Conservation (phyloP, 2,888 invertebrate genomes). For the Girardia tigrina region DNA sequence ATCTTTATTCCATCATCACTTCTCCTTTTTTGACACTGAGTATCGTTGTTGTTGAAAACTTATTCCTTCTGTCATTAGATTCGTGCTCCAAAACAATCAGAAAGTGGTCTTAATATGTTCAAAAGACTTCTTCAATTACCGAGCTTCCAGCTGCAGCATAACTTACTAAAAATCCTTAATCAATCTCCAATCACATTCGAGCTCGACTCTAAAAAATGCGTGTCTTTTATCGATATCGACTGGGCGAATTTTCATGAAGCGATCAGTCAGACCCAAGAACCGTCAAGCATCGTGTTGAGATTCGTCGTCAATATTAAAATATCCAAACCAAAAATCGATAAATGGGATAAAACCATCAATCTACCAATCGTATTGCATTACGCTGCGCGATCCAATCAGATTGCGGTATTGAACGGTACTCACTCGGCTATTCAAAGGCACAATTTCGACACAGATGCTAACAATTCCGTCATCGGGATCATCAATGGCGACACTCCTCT, state of each 20-base stretch:
- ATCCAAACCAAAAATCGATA: neutral
- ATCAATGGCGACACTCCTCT: neutral
- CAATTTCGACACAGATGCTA: neutral
- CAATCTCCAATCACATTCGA: neutral
- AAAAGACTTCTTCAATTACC: slow-evolving; percentile 15
- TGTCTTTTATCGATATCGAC: neutral
- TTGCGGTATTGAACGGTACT: neutral
- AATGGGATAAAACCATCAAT: neutral
- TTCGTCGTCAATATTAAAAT: neutral
- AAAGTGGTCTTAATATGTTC: neutral
- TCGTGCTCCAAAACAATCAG: neutral
- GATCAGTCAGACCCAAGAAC: neutral
- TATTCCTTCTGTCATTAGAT: no score
- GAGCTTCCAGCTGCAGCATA: neutral
- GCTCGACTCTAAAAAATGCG: neutral
- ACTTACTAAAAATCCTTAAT: neutral
- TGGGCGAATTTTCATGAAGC: neutral
- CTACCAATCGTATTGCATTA: neutral
- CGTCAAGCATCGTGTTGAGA: neutral
- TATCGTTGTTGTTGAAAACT: no score
- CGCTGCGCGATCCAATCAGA: neutral
- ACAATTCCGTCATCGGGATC: neutral
- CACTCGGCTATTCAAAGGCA: neutral
- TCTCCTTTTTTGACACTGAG: no score
- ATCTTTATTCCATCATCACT: no score